These are phyloP conservation scores for Atethmia centrago DNA, from an alignment of 2,888 invertebrate species.

Conservation along the genomic window DNA sequence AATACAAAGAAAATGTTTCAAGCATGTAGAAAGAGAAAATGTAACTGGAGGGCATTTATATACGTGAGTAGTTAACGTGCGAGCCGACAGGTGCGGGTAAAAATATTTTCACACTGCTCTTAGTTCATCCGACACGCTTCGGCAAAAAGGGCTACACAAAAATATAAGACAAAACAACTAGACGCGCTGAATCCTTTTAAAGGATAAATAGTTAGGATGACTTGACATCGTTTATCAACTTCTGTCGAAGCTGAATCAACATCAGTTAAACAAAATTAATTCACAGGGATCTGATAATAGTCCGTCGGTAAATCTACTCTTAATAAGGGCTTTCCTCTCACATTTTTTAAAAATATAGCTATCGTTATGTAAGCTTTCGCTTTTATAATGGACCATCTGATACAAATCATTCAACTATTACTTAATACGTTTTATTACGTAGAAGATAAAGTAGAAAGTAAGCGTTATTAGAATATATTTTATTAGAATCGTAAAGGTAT, in stretches of 20 bases:
- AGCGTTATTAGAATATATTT: constrained; percentile 17
- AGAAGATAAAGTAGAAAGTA: neutral
- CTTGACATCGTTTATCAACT: constrained; percentile 69
- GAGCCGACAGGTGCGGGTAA: constrained; percentile 80
- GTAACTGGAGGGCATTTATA: constrained; percentile 80
- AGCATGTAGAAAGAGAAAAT: constrained; percentile 76
- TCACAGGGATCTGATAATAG: constrained; percentile 30
- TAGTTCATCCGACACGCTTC: constrained; percentile 65
- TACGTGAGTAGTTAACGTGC: constrained; percentile 77
- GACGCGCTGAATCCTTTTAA: constrained; percentile 52
- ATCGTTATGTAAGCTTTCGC: neutral
- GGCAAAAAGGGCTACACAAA: constrained; percentile 74
- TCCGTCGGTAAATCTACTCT: constrained; percentile 11
- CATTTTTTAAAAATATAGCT: neutral
- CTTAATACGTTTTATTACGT: neutral
- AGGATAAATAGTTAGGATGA: constrained; percentile 67
- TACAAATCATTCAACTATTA: neutral
- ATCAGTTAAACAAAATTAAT: constrained; percentile 55
- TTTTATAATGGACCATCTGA: constrained; percentile 22
- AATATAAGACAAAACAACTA: constrained; percentile 72
- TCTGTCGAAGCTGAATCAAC: constrained; percentile 54
- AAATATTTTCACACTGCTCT: constrained; percentile 74
- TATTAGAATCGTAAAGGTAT: constrained; percentile 24
- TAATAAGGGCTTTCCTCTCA: neutral
- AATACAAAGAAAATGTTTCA: constrained; percentile 75